Evolutionary conservation across 1,140 invertebrate genomes (phyloP).

Genomic region (Brachionus paranguensis): DNA sequence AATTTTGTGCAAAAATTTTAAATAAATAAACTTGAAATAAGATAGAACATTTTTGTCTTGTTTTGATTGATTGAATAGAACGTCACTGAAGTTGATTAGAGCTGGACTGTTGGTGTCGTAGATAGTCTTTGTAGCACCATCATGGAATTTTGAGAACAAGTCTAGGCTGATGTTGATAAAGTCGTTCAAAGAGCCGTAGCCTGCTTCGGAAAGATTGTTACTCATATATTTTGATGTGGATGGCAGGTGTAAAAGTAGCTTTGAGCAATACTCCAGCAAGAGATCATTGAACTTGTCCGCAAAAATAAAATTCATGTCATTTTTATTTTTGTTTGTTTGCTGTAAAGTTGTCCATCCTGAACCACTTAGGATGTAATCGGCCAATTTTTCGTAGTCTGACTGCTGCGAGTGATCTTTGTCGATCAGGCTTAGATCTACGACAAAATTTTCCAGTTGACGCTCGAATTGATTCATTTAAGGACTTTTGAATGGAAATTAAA

Average conservation of each 20-base stretch:
- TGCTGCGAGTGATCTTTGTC: background rate
- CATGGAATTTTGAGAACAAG: background rate
- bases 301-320: background rate
- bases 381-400: background rate
- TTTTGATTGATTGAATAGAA: background rate
- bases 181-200: background rate
- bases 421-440: background rate
- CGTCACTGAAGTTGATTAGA: background rate
- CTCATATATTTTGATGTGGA: background rate
- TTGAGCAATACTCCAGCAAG: background rate
- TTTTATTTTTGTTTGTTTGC: background rate
- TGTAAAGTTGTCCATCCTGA: background rate
- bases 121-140: background rate
- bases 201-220: background rate
- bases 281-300: conserved; percentile 7
- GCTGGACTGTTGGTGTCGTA: background rate
- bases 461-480: background rate
- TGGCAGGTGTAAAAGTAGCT: background rate
- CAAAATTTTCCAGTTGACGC: conserved; percentile 12
- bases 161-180: background rate
- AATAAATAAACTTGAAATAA: conserved; percentile 29
- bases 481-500: background rate
- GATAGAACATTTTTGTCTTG: background rate
- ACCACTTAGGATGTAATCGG: background rate
- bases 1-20: conserved; percentile 27